These are phyloP conservation scores for Tragelaphus strepsiceros DNA, from an alignment of 2,113 vertebrate species.

Conservation along the genomic window DNA sequence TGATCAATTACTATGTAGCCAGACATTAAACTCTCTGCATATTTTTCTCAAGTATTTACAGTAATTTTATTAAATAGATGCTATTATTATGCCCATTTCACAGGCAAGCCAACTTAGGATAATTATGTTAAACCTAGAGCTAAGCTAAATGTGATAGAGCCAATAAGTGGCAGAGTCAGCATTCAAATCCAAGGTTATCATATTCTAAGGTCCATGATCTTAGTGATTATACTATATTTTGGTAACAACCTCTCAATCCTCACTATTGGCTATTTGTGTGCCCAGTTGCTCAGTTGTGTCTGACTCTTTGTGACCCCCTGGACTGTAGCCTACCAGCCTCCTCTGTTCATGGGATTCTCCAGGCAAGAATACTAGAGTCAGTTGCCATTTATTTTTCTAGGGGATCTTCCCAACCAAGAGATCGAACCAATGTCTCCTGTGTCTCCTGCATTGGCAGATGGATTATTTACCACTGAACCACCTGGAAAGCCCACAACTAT, in stretches of 20 bases:
- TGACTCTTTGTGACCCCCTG: neutral
- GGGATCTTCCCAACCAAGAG: neutral
- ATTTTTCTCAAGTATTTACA: neutral
- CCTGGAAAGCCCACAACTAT: neutral
- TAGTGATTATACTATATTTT: neutral
- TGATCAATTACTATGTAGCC: neutral
- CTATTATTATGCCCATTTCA: neutral
- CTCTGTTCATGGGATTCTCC: neutral
- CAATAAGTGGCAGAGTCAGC: neutral
- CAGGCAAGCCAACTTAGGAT: neutral
- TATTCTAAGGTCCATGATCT: neutral
- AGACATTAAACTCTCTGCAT: neutral
- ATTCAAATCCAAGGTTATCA: neutral
- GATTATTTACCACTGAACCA: neutral
- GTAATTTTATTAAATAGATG: neutral
- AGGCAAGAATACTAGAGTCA: neutral
- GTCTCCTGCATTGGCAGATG: neutral
- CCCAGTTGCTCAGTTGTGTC: neutral
- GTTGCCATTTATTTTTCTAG: neutral
- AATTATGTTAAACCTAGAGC: neutral
- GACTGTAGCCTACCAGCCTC: neutral
- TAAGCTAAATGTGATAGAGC: neutral
- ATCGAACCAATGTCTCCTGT: neutral
- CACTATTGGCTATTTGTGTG: neutral
- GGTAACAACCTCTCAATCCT: neutral